Evolutionary conservation across 1,140 invertebrate genomes (phyloP), one percentile per base, ranked within the genome.

Genomic region (Drosophila saltans): DNA sequence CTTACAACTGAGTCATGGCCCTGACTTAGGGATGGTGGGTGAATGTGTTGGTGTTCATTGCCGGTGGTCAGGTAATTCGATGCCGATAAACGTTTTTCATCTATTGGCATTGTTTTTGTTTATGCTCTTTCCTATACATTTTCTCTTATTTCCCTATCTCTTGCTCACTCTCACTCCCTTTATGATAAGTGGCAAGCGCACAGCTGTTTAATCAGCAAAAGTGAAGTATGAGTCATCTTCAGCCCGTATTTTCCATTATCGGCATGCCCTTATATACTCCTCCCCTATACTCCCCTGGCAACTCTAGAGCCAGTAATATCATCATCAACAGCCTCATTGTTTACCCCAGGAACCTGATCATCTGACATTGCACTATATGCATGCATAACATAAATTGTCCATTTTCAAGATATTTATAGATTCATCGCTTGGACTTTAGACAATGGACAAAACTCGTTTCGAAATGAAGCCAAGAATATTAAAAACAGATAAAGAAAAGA

Each of bases 141-240:
- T 78, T 48, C 16, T n/a, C 6, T 21, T 5, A n/a, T 45, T 6
- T 0, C 45, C 2, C 45, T 10, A 7, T 26, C 45, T 52, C 2
- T 7, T 16, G 1, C 36, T 8, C 7, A 8, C 36, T 40, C 39
- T 1, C 39, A 2, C 39, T 40, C 39, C 1, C 39, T 40, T 21
- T 10, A 8, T 26, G 28, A 30, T 52, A 36, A 69, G 57, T 30
- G 64, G 40, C 4, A 24, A 48, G 28, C 41, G 57, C 67, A 67
- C 69, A 80, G 71, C 64, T 68, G 72, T 69, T 82, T 69, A 78
- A 75, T 77, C 74, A 77, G 43, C 43, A 55, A n/a, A n/a, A 21
- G 16, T 8, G 7, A n/a, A 28, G 9, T n/a, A 62, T 76, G 74
- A 77, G 28, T 77, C 74, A 77, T 28, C 59, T 8, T 21, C 36